Evolutionary conservation across 1,140 invertebrate genomes (phyloP), one percentile per base, ranked within the genome.

Genomic region (Phymastichus coffea): DNA sequence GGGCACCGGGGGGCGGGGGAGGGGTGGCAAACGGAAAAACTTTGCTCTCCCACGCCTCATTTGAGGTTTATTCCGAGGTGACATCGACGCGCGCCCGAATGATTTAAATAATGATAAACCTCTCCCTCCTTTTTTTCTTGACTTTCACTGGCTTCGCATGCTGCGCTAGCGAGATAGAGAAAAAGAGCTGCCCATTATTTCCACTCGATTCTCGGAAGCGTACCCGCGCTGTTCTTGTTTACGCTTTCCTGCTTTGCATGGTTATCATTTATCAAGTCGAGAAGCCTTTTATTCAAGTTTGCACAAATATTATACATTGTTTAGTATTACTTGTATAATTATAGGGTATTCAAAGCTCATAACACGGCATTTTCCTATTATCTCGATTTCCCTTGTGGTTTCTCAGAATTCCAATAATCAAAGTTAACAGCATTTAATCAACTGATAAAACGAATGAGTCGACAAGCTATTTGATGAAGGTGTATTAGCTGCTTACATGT

Each of bases 101-200:
- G 59, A 61, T 61, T 61, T 61, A 56, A 61, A 61, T 61, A 61
- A 61, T 61, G 59, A 61, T 61, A 61, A 61, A 56, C 38, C 52
- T 20, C 44, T 33, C 28, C 28, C 20, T 25, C 20, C 12, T 19
- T 20, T 22, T 43, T 20, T 20, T 20, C 17, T 22, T 17, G 15
- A 7, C 51, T 23, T 7, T 43, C 23, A 7, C 12, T 33, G 6
- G 28, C 28, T 6, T 33, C 28, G 6, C 6, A 33, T 33, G 17
- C 7, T 19, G 23, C 23, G 37, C 22, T 4, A 8, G n/a, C 12
- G 7, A 20, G n/a, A 1, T 7, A 33, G 37, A 20, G 9, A 2
- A 19, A 22, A n/a, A 37, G 43, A n/a, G 30, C 14, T 12, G n/a
- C 28, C n/a, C 51, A 28, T 60, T 60, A 60, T 60, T 60, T 60